These are phyloP conservation scores for Linurgus olivaceus DNA, from an alignment of 2,797 vertebrate genomes.

Conservation along the genomic window DNA sequence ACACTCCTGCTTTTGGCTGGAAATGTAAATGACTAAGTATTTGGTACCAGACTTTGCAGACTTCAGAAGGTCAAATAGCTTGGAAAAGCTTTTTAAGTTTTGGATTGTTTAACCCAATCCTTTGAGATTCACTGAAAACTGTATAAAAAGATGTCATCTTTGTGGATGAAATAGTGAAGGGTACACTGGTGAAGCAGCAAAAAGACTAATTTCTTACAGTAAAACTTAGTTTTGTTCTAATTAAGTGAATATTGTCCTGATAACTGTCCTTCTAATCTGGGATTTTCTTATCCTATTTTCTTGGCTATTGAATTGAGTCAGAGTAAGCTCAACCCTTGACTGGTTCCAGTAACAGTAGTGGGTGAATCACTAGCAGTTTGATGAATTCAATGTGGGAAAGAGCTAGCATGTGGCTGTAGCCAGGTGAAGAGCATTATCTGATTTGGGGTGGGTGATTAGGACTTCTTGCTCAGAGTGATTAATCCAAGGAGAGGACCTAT, in stretches of 20 bases:
- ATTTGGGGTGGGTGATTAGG: neutral
- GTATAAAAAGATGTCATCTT: neutral
- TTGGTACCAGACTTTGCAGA: constrained; percentile 4
- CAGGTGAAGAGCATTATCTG: constrained; percentile 22
- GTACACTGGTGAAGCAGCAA: neutral
- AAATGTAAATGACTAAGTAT: constrained; percentile 29
- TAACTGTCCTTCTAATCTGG: neutral
- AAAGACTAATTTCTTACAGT: neutral
- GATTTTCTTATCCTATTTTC: neutral
- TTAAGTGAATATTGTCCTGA: neutral
- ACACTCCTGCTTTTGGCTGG: constrained; percentile 5
- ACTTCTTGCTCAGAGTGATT: neutral
- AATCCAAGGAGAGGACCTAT: neutral
- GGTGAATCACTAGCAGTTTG: neutral
- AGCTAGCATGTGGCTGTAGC: neutral
- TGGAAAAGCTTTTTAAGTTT: neutral
- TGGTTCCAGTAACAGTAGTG: neutral
- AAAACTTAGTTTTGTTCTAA: neutral
- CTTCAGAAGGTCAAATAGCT: constrained; percentile 6
- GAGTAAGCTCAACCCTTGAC: neutral
- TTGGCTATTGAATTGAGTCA: neutral
- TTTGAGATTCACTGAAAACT: neutral
- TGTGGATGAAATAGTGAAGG: neutral
- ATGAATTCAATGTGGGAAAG: neutral
- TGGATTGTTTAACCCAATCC: neutral